phyloP scores from a whole-genome alignment of 2,888 invertebrate species.

The Gastrophysa polygoni region DNA sequence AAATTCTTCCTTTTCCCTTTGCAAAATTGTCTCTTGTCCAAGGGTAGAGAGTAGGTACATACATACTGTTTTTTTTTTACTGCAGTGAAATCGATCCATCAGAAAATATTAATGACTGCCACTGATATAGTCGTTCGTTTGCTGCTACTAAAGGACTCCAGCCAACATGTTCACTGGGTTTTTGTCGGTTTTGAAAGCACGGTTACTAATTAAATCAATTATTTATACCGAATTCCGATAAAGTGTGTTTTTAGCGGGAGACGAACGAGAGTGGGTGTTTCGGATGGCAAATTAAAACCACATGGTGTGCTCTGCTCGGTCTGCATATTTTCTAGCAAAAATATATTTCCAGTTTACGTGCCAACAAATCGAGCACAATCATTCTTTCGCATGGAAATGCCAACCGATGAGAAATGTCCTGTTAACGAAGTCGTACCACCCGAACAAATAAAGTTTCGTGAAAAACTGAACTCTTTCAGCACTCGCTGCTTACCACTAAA shows the following conservation, averaged over 20 bases:
- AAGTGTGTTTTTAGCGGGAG: conserved; percentile 42
- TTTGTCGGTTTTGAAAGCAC: conserved; percentile 28
- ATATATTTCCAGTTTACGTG: conserved; percentile 51
- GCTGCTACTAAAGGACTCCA: conserved; percentile 9
- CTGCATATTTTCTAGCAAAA: conserved; percentile 39
- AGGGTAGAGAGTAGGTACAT: too few relatives aligned
- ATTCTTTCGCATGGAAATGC: too few relatives aligned
- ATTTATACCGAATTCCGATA: conserved; percentile 47
- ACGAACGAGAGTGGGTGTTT: conserved; percentile 29
- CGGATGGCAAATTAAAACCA: conserved; percentile 52
- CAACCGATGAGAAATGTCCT: too few relatives aligned
- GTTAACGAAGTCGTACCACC: too few relatives aligned
- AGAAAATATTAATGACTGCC: conserved; percentile 5
- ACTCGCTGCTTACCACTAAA: neutral
- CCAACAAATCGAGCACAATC: conserved; percentile 40
- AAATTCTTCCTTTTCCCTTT: too few relatives aligned
- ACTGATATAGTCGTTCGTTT: conserved; percentile 3
- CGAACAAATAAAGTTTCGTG: too few relatives aligned
- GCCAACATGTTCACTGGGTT: conserved; percentile 32
- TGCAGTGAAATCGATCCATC: too few relatives aligned
- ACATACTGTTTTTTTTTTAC: too few relatives aligned
- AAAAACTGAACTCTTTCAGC: neutral
- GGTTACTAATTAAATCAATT: conserved; percentile 48
- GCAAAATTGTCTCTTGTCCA: too few relatives aligned
- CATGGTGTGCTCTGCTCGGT: conserved; percentile 41